Evolutionary conservation across 2,888 invertebrate species (phyloP).

Genomic region (Lymantria dispar): DNA sequence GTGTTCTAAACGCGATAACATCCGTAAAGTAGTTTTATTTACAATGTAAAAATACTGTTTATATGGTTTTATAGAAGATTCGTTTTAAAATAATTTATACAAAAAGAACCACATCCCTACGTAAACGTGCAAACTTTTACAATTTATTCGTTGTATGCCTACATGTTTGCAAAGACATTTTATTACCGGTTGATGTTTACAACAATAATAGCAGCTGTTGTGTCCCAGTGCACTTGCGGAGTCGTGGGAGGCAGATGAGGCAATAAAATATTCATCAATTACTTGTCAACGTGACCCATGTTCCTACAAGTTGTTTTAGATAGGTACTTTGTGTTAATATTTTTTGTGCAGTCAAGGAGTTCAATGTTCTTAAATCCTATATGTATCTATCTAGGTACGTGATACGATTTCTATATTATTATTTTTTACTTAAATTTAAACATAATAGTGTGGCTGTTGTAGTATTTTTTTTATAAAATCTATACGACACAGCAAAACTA

Average conservation of each 20-base stretch:
- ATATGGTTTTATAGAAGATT: not conserved
- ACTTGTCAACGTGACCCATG: constrained; percentile 59
- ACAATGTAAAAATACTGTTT: not conserved
- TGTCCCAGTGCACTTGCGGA: constrained; percentile 33
- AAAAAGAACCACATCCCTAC: not conserved
- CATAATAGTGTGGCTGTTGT: too few relatives aligned
- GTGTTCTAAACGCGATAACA: too few relatives aligned
- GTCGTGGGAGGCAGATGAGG: constrained; percentile 49
- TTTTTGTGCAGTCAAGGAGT: too few relatives aligned
- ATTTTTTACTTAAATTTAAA: too few relatives aligned
- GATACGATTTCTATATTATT: too few relatives aligned
- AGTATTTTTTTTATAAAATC: too few relatives aligned
- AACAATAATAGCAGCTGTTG: constrained; percentile 15
- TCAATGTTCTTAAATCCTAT: too few relatives aligned
- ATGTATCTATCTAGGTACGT: too few relatives aligned
- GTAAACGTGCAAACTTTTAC: not conserved
- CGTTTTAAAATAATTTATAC: not conserved
- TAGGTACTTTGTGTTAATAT: too few relatives aligned
- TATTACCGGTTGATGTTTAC: constrained; percentile 22
- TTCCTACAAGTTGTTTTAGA: not conserved
- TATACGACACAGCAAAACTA: too few relatives aligned
- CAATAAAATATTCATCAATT: constrained; percentile 78
- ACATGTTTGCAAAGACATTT: constrained; percentile 11
- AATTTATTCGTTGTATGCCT: not conserved
- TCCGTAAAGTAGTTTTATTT: too few relatives aligned